These are phyloP conservation scores for Nycticryphes semicollaris DNA, from an alignment of 2,113 vertebrate species.

Conservation along the genomic window DNA sequence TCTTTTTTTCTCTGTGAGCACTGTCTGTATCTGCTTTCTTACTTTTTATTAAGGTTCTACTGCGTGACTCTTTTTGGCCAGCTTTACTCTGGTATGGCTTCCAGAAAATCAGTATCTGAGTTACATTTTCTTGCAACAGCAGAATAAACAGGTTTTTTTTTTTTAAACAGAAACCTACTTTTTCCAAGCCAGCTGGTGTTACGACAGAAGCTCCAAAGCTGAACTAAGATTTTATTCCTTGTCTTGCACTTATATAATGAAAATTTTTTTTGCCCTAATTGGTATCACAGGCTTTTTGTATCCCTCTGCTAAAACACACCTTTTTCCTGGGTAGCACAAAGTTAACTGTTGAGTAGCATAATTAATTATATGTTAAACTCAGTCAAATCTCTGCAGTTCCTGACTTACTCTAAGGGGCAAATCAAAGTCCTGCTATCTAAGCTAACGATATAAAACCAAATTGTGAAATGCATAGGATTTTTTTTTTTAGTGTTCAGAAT, in stretches of 20 bases:
- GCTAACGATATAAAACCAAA: rapidly evolving
- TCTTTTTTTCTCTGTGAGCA: rapidly evolving
- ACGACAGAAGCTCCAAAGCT: neutral
- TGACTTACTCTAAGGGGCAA: neutral
- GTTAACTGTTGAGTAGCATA: neutral
- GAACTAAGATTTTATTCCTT: neutral
- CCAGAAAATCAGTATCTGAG: neutral
- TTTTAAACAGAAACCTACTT: neutral
- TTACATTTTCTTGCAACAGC: neutral
- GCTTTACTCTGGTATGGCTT: neutral
- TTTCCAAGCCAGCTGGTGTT: neutral
- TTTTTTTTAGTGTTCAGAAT: neutral
- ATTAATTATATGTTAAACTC: neutral
- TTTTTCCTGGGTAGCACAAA: neutral
- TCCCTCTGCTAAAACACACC: neutral
- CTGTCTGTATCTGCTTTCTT: neutral
- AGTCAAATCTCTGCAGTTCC: neutral
- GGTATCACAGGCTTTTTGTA: neutral
- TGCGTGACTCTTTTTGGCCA: neutral
- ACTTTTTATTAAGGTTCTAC: neutral
- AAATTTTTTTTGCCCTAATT: neutral
- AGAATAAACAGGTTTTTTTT: neutral
- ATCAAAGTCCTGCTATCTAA: neutral
- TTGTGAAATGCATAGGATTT: neutral
- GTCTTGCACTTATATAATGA: neutral